Evolutionary conservation across 2,113 vertebrate genomes (phyloP).

Genomic region (Rhineura floridana): DNA sequence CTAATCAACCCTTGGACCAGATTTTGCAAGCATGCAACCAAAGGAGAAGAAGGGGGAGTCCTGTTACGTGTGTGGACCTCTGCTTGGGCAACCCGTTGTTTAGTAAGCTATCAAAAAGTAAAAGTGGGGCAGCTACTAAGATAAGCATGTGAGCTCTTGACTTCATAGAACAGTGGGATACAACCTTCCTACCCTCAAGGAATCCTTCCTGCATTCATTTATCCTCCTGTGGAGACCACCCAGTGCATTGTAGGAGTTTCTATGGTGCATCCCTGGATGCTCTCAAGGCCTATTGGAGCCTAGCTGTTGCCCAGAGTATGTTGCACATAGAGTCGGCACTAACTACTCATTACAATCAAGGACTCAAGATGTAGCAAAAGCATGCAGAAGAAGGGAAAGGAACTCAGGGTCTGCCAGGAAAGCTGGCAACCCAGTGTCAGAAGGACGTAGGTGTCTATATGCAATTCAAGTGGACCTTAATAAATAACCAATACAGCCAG

Average conservation of each 20-base stretch:
- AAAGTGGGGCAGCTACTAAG: neutral
- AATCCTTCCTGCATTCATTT: neutral
- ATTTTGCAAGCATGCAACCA: too few relatives aligned
- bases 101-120: neutral
- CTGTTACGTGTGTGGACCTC: too few relatives aligned
- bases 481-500: neutral
- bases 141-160: neutral
- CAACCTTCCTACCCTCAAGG: neutral
- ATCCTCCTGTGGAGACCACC: too few relatives aligned
- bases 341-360: neutral
- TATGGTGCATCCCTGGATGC: neutral
- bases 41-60: too few relatives aligned
- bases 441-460: neutral
- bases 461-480: neutral
- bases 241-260: neutral
- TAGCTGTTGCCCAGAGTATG: neutral
- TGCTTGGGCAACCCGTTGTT: too few relatives aligned
- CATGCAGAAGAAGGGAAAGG: neutral
- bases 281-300: neutral
- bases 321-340: neutral
- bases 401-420: too few relatives aligned
- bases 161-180: neutral
- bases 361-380: neutral
- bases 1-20: too few relatives aligned
- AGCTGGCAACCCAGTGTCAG: neutral